Percentiles rank a stretch among this genome's conserved stretches.
Conservation (phyloP, 2,888 invertebrate species). For the Cinara cedri region DNA sequence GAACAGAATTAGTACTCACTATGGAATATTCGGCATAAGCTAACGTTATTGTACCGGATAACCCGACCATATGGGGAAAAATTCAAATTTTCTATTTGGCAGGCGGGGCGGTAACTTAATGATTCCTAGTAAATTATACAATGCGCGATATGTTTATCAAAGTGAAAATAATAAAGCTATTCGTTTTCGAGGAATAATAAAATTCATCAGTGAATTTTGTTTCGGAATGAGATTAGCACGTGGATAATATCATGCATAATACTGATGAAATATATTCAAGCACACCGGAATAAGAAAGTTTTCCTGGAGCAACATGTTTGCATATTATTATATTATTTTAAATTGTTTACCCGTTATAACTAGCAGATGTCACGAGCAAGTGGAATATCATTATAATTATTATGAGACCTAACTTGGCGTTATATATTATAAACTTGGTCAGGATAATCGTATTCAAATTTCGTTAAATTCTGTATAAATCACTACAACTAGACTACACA, state of each 20-base stretch:
- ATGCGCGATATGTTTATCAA: no score
- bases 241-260: slow-evolving; percentile 20
- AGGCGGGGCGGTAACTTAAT: no score
- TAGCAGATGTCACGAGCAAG: slow-evolving; percentile 48
- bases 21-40: no score
- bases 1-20: no score
- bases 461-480: no score
- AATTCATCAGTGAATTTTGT: no score
- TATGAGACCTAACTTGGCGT: slow-evolving; percentile 4
- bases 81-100: no score
- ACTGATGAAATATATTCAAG: slow-evolving; percentile 38
- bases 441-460: slow-evolving; percentile 38
- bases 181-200: no score
- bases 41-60: no score
- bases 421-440: slow-evolving; percentile 25
- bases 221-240: neutral
- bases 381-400: slow-evolving; percentile 51
- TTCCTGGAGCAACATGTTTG: neutral
- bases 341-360: slow-evolving; percentile 26
- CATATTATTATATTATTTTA: slow-evolving; percentile 53
- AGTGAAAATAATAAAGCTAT: no score
- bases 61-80: no score
- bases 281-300: slow-evolving; percentile 40
- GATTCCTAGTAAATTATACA: no score
- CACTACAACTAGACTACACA: neutral